Conservation (phyloP, 92 coral and sea anemone genomes). For the Epizoanthus rinbou region DNA sequence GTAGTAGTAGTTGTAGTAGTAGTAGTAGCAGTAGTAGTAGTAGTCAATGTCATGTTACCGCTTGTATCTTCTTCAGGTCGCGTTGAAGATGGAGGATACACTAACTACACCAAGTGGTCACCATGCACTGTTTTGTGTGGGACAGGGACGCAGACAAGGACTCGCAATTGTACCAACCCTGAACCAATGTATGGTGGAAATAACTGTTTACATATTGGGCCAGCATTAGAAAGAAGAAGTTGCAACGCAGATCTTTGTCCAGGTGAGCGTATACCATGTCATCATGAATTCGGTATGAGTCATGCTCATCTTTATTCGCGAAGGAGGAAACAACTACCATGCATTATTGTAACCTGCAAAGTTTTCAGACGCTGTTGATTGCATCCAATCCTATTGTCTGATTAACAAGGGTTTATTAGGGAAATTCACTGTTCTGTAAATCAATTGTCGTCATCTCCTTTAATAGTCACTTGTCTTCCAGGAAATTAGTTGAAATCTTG, state of each 20-base stretch:
- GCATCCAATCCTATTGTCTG: neutral
- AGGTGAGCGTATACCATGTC: constrained; percentile 35
- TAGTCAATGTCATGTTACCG: no score
- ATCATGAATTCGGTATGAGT: no score
- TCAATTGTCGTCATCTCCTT: no score
- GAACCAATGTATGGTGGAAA: constrained; percentile 50
- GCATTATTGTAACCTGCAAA: neutral
- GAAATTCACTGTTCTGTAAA: no score
- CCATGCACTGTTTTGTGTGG: constrained; percentile 59
- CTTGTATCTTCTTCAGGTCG: constrained; percentile 40
- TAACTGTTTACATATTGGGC: constrained; percentile 51
- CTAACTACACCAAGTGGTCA: constrained; percentile 63
- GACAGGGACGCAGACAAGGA: constrained; percentile 50
- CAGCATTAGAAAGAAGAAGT: constrained; percentile 30
- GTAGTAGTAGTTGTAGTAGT: no score
- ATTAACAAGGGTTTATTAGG: no score
- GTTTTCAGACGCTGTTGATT: neutral
- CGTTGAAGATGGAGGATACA: constrained; percentile 56
- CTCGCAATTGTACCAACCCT: constrained; percentile 62
- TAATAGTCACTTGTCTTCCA: no score
- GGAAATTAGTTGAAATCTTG: no score
- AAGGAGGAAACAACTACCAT: no score
- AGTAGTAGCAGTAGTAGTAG: no score
- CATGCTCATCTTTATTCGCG: no score
- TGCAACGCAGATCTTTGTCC: constrained; percentile 61